These are phyloP conservation scores for Cephus sareptanus DNA, from an alignment of 2,888 invertebrate species.

Conservation along the genomic window DNA sequence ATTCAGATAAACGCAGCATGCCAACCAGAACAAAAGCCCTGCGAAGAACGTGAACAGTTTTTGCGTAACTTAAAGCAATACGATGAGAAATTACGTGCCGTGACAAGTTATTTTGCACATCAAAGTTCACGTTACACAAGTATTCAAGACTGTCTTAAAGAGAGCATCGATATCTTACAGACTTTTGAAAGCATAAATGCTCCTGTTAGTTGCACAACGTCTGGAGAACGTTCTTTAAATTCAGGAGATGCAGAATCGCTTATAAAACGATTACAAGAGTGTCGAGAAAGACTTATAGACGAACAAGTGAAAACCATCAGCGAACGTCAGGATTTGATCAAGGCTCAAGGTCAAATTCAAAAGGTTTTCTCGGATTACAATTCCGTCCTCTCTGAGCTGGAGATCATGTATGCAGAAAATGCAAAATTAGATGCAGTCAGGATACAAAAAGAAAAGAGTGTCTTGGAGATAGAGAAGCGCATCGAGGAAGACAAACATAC, in stretches of 20 bases:
- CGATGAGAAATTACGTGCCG: slow-evolving; percentile 36
- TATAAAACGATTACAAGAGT: slow-evolving; percentile 30
- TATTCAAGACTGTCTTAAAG: slow-evolving; percentile 44
- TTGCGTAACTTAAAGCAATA: slow-evolving; percentile 41
- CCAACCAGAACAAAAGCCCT: neutral
- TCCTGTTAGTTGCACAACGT: neutral
- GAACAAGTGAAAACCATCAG: slow-evolving; percentile 40
- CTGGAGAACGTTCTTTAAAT: neutral
- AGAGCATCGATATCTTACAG: slow-evolving; percentile 39
- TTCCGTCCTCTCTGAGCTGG: slow-evolving; percentile 43
- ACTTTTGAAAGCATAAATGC: slow-evolving; percentile 15
- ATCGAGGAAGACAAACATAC: slow-evolving; percentile 27
- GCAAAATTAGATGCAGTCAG: slow-evolving; percentile 27
- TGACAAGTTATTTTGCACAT: slow-evolving; percentile 39
- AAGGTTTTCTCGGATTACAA: slow-evolving; percentile 50
- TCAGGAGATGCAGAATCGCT: neutral
- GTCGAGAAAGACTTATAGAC: slow-evolving; percentile 35
- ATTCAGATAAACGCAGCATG: slow-evolving; percentile 11
- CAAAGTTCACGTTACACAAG: slow-evolving; percentile 40
- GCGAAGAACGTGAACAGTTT: slow-evolving; percentile 28
- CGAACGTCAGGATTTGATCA: slow-evolving; percentile 42
- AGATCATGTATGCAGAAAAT: slow-evolving; percentile 45
- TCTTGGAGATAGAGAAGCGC: slow-evolving; percentile 14
- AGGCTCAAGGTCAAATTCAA: slow-evolving; percentile 46
- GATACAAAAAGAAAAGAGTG: neutral